Percentiles rank a stretch among this genome's conserved stretches.
Evolutionary conservation across 2,113 vertebrate species (phyloP).

Genomic region (Desmodus rotundus): DNA sequence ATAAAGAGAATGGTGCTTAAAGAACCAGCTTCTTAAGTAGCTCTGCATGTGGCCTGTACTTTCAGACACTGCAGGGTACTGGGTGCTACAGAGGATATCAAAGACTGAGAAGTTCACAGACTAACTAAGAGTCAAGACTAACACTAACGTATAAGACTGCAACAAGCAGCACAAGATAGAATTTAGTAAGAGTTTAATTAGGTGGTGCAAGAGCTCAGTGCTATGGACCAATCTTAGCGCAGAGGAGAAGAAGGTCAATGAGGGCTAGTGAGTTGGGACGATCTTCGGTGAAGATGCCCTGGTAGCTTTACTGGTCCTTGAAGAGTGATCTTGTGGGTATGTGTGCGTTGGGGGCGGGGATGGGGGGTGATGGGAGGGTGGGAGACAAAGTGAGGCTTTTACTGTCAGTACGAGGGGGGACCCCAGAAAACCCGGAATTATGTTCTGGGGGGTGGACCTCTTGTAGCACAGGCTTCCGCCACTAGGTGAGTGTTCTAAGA

Average conservation of each 20-base stretch:
- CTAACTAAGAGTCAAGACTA: neutral
- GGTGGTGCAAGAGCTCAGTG: neutral
- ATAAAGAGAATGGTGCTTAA: neutral
- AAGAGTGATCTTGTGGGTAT: neutral
- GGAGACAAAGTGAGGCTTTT: neutral
- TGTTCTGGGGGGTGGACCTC: too few species aligned
- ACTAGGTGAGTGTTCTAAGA: too few species aligned
- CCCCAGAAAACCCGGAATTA: too few species aligned
- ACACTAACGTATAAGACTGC: neutral
- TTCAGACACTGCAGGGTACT: neutral
- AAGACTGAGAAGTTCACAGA: neutral
- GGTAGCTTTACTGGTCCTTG: neutral
- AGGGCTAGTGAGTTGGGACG: neutral
- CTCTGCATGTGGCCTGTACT: neutral
- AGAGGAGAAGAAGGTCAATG: neutral
- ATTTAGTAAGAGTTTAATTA: neutral
- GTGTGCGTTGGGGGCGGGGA: neutral
- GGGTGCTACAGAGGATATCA: neutral
- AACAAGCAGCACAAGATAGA: neutral
- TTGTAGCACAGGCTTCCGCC: too few species aligned
- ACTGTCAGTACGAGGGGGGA: neutral
- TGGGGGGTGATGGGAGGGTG: neutral
- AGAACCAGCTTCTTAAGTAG: neutral
- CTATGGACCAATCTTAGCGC: neutral
- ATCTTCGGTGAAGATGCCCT: neutral